Evolutionary conservation across 2,888 invertebrate genomes (phyloP).

Genomic region (Trichopoda pennipes): DNA sequence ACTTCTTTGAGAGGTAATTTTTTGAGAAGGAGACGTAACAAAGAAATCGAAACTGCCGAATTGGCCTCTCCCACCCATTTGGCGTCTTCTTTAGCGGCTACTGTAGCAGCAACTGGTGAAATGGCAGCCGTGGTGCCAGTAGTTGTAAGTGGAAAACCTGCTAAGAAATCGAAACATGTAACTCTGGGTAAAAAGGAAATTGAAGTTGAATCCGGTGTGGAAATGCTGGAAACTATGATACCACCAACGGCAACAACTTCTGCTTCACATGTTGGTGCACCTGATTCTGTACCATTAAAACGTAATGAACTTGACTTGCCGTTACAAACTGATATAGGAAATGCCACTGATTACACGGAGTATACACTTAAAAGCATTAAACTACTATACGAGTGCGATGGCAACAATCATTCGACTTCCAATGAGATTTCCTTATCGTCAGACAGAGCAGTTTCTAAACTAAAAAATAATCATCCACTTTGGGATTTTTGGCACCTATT

Average conservation of each 20-base stretch:
- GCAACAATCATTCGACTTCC: neutral
- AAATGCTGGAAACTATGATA: constrained; percentile 80
- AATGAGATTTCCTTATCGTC: neutral
- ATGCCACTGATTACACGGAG: constrained; percentile 4
- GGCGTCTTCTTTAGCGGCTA: constrained; percentile 58
- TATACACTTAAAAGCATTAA: constrained; percentile 44
- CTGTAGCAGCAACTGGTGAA: constrained; percentile 59
- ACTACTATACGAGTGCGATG: constrained; percentile 41
- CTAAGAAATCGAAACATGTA: constrained; percentile 71
- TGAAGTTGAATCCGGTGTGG: constrained; percentile 80
- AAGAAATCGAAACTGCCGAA: constrained; percentile 69
- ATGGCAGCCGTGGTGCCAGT: constrained; percentile 55
- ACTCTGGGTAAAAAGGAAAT: constrained; percentile 76
- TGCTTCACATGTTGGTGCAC: constrained; percentile 2
- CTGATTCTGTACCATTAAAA: constrained; percentile 40
- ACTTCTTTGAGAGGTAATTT: constrained; percentile 73
- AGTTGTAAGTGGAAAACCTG: constrained; percentile 51
- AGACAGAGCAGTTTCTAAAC: neutral
- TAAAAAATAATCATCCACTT: neutral
- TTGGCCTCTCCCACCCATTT: constrained; percentile 67
- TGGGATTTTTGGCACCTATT: constrained; percentile 25
- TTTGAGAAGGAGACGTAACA: constrained; percentile 74
- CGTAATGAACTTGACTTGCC: constrained; percentile 68
- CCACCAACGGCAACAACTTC: constrained; percentile 46
- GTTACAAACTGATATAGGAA: constrained; percentile 2